Evolutionary conservation across 2,113 vertebrate genomes (phyloP).

Genomic region (Ophthalmotilapia sp.): DNA sequence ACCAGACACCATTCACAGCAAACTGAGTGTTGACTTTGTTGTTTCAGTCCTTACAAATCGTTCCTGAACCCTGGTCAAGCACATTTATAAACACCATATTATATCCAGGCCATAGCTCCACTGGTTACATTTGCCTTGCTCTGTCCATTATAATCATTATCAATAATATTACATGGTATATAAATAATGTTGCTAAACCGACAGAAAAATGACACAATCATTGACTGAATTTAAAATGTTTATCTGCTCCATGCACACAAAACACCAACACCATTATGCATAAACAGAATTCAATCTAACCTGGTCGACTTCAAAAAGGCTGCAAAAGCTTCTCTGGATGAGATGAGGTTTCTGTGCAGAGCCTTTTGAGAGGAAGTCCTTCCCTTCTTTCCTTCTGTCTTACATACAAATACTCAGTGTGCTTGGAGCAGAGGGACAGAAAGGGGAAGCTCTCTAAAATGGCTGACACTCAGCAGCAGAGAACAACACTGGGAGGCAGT

Average conservation of each 20-base stretch:
- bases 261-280: background rate
- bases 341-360: slow-evolving; percentile 36
- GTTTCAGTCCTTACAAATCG: slow-evolving; percentile 9
- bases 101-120: background rate
- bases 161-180: background rate
- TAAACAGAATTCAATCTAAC: slow-evolving; percentile 38
- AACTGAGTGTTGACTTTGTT: background rate
- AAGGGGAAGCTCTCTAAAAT: slow-evolving; percentile 67
- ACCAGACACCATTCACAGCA: slow-evolving; percentile 39
- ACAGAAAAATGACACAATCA: background rate
- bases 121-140: background rate
- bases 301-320: slow-evolving; percentile 30
- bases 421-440: slow-evolving; percentile 52
- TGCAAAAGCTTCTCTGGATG: slow-evolving; percentile 28
- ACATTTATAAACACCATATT: background rate
- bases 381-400: slow-evolving; percentile 35
- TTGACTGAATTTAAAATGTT: background rate
- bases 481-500: slow-evolving; percentile 52
- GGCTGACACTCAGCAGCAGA: slow-evolving; percentile 65
- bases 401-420: slow-evolving; percentile 44
- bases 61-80: slow-evolving; percentile 21
- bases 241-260: slow-evolving; percentile 10
- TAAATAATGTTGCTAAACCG: background rate
- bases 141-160: background rate
- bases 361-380: slow-evolving; percentile 48